These are phyloP conservation scores for Erannis defoliaria DNA, from an alignment of 2,888 invertebrate genomes.

Conservation along the genomic window DNA sequence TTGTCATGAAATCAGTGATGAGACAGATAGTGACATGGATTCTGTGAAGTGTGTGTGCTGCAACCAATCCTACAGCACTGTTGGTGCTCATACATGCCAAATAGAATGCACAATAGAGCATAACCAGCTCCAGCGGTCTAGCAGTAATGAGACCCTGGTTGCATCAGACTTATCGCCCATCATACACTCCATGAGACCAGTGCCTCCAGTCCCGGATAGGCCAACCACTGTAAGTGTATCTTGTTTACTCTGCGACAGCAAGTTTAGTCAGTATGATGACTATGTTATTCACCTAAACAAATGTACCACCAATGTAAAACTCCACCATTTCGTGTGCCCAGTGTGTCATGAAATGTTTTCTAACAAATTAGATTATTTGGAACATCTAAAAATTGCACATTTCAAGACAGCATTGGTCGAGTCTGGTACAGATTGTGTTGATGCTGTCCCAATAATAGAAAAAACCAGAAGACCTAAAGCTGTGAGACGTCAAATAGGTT, in stretches of 20 bases:
- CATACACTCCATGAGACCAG: slow-evolving; percentile 49
- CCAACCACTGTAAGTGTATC: slow-evolving; percentile 63
- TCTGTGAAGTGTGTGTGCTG: slow-evolving; percentile 81
- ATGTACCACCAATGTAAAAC: slow-evolving; percentile 80
- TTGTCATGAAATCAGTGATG: slow-evolving; percentile 73
- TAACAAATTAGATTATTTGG: slow-evolving; percentile 70
- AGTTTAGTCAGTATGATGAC: slow-evolving; percentile 72
- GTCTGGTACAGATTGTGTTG: slow-evolving; percentile 73
- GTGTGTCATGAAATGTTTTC: slow-evolving; percentile 80
- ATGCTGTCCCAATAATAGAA: slow-evolving; percentile 73
- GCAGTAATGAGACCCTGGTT: slow-evolving; percentile 79
- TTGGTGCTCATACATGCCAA: slow-evolving; percentile 73
- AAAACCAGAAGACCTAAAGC: slow-evolving; percentile 74
- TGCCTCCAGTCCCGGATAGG: slow-evolving; percentile 50
- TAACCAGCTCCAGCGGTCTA: slow-evolving; percentile 69
- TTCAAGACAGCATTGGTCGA: slow-evolving; percentile 58
- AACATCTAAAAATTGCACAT: slow-evolving; percentile 72
- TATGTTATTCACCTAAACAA: slow-evolving; percentile 77
- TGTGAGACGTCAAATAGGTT: slow-evolving; percentile 80
- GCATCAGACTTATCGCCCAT: slow-evolving; percentile 67
- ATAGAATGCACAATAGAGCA: slow-evolving; percentile 79
- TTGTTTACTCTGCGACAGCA: slow-evolving; percentile 79
- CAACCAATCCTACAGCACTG: slow-evolving; percentile 71
- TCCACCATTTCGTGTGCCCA: slow-evolving; percentile 80
- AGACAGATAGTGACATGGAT: slow-evolving; percentile 81